A percentile compares a stretch with the other conserved stretches of the same genome.
Evolutionary conservation across 1,140 invertebrate genomes (phyloP).

Genomic region (Drosophila arizonae): DNA sequence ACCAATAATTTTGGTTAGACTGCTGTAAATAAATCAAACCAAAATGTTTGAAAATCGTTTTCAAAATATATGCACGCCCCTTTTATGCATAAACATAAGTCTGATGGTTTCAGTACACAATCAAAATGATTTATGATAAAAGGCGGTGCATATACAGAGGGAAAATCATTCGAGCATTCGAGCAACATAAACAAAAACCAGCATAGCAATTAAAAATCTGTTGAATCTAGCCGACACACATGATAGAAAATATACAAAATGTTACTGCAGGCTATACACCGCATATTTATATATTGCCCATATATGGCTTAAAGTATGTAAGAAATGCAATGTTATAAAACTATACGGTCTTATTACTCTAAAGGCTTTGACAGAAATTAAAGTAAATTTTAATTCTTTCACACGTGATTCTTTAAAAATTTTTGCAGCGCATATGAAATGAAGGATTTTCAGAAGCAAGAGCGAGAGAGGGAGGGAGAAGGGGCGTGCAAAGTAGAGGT

Average conservation of each 20-base stretch:
- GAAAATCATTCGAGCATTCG: slow-evolving; percentile 57
- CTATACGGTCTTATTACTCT: slow-evolving; percentile 30
- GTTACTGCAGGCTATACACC: not conserved
- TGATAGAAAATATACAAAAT: slow-evolving; percentile 49
- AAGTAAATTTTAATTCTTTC: slow-evolving; percentile 68
- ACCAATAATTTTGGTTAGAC: not conserved
- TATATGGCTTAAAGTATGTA: slow-evolving; percentile 1
- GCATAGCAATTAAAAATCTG: slow-evolving; percentile 74
- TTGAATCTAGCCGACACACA: slow-evolving; percentile 67
- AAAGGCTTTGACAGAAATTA: slow-evolving; percentile 61
- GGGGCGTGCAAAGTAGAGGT: not conserved
- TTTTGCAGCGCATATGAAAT: slow-evolving; percentile 50
- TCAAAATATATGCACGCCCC: slow-evolving; percentile 43
- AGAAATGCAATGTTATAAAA: slow-evolving; percentile 22
- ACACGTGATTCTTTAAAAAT: slow-evolving; percentile 65
- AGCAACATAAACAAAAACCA: slow-evolving; percentile 53
- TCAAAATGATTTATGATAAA: slow-evolving; percentile 70
- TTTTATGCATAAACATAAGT: slow-evolving; percentile 29
- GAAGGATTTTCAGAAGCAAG: slow-evolving; percentile 53
- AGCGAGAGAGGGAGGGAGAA: not conserved
- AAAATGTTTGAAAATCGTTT: slow-evolving; percentile 54
- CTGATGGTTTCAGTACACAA: slow-evolving; percentile 8
- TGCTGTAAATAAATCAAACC: slow-evolving; percentile 56
- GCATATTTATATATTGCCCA: not conserved
- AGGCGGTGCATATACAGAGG: slow-evolving; percentile 44